Evolutionary conservation across 2,797 vertebrate genomes (phyloP), one percentile per base, ranked within the genome.

Genomic region (Rhadinocentrus ornatus): DNA sequence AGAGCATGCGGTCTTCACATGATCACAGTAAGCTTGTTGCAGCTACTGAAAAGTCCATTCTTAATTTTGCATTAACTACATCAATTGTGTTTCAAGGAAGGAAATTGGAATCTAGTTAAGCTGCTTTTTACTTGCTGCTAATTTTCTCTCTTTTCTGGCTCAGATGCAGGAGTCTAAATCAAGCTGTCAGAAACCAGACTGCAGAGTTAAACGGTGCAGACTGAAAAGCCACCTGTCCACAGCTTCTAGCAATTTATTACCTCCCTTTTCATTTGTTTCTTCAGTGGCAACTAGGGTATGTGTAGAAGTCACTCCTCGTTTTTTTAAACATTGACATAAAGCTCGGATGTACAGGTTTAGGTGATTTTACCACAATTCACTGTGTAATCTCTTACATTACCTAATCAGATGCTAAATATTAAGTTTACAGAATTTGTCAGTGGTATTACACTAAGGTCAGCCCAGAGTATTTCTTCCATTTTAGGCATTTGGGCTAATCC

Each of bases 151-250:
- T 84, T 84, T 86, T 72, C 78, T 90, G 81, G 86, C 87, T 89
- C 77, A 74, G 75, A 86, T 88, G 84, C 74, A 79, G 76, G 78
- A 82, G 75, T 79, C 87, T 92, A 92, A 93, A 93, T 92, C 87
- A 93, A 92, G 82, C 85, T 93, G 91, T 93, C 92, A 91, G 84
- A 84, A 87, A 88, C 82, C 90, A 91, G 86, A 92, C 86, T 90
- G 88, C 86, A 86, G 81, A 81, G 83, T 85, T 92, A 89, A 92
- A 90, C 72, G 73, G 88, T 86, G 81, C 89, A 87, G 83, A 77
- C 92, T 90, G 89, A 93, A 93, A 91, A 88, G 81, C 89, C 90
- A 93, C 91, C 90, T 93, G 91, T 91, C 86, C 84, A 75, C 75
- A 81, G 84, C 88, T 87, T 81, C 76, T 87, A 83, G 86, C 78